These are phyloP conservation scores for Oryzias woworae DNA, from an alignment of 2,113 vertebrate species.

Conservation along the genomic window DNA sequence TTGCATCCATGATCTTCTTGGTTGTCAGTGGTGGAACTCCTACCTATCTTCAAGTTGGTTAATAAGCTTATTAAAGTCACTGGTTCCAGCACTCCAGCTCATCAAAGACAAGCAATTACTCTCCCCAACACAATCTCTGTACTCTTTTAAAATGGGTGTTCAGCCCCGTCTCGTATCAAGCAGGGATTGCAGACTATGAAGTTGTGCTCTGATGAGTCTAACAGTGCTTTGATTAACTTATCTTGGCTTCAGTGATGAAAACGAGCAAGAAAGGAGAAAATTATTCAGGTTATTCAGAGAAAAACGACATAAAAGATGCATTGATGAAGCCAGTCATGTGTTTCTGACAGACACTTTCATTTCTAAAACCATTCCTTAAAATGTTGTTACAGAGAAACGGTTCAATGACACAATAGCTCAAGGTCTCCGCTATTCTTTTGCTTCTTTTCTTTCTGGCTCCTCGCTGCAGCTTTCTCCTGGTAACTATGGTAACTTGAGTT, in stretches of 20 bases:
- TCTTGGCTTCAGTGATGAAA: conserved; percentile 22
- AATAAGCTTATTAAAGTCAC: conserved; percentile 57
- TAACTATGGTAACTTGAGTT: conserved; percentile 73
- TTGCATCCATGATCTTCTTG: conserved; percentile 9
- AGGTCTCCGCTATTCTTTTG: conserved; percentile 41
- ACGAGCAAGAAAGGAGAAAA: conserved; percentile 5
- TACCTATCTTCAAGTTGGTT: conserved; percentile 32
- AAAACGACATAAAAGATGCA: conserved; percentile 15
- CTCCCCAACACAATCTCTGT: conserved; percentile 39
- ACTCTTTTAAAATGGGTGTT: conserved; percentile 40
- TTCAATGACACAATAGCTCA: conserved; percentile 44
- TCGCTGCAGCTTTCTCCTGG: conserved; percentile 60
- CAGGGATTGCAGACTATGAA: conserved; percentile 21
- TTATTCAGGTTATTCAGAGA: conserved; percentile 15
- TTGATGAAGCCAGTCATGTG: background rate
- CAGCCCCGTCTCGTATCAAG: conserved; percentile 40
- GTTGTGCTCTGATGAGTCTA: conserved; percentile 31
- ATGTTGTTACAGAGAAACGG: conserved; percentile 9
- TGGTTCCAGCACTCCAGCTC: conserved; percentile 36
- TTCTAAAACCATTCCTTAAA: conserved; percentile 7
- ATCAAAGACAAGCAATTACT: conserved; percentile 58
- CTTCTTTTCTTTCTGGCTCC: conserved; percentile 17
- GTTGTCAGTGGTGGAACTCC: conserved; percentile 10
- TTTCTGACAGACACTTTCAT: background rate
- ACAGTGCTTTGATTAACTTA: conserved; percentile 44